Base-by-base conservation (phyloP, 1,140 invertebrate genomes). In the Bombyx mandarina region DNA sequence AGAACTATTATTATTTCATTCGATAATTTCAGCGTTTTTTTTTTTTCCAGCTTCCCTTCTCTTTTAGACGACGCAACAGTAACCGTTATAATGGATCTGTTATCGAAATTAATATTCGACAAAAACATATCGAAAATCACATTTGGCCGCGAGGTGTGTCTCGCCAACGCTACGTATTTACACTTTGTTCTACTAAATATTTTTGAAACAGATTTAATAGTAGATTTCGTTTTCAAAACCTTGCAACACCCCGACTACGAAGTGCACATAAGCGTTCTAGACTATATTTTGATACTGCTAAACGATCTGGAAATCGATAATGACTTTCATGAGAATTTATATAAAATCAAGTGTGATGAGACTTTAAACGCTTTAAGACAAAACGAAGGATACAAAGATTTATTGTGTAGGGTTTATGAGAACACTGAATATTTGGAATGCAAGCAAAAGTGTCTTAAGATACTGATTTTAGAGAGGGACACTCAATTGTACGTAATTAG, bases 391-490 rank as follows among this genome's bases (percentile, higher is more conserved):
- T 78, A 75, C 12, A 60, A 70, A 43, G 43, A 57, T 43, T 48
- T 55, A 7, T 55, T 85, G 6, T 73, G 73, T 55, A 18, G 67
- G n/a, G 55, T 77, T 45, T 63, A 77, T 8, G 66, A 67, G 52
- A 65, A 49, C 3, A 22, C 8, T 35, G 65, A 67, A 57, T 86
- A 83, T 56, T 58, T 77, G 45, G 82, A 86, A 52, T 86, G 82
- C 48, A 64, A 61, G 35, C 77, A 82, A 43, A 82, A 82, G 60
- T 64, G 71, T 7, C 54, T 86, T 3, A 72, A 69, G 65, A 50
- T 83, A 2, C 54, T 86, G 6, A 62, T 67, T 43, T 54, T 82
- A 22, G 66, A 74, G 45, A 50, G 63, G 3, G 51, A 77, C 45
- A 77, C 76, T 1, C 69, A 81, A 44, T 60, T 45, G 22, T 57